A percentile compares a stretch with the other conserved stretches of the same genome.
Evolutionary conservation across 92 coral and sea anemone species (phyloP).

Genomic region (Anthopleura xanthogrammica): DNA sequence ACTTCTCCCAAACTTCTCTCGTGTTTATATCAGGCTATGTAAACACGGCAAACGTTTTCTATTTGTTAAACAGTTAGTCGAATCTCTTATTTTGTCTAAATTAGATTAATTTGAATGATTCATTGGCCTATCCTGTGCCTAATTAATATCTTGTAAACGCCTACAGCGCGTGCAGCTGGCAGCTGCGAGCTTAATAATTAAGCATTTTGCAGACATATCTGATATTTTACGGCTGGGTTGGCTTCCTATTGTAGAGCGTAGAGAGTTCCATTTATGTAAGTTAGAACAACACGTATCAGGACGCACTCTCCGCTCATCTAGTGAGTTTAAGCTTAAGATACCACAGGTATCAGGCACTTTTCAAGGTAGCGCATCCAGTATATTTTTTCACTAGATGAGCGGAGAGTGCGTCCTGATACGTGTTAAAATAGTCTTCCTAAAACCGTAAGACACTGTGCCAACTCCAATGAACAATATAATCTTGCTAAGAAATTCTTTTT

Average conservation of each 20-base stretch:
- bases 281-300: constrained; percentile 1
- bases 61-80: constrained; percentile 13
- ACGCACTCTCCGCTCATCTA: not conserved
- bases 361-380: not conserved
- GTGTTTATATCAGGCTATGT: too few relatives aligned
- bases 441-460: not conserved
- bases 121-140: not conserved
- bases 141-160: not conserved
- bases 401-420: too few relatives aligned
- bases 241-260: constrained; percentile 39
- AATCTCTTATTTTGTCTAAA: constrained; percentile 13
- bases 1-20: too few relatives aligned
- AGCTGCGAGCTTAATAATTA: not conserved
- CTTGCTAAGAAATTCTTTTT: not conserved
- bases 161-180: not conserved
- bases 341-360: constrained; percentile 4
- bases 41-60: too few relatives aligned
- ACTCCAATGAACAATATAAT: not conserved
- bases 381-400: too few relatives aligned
- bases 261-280: constrained; percentile 32
- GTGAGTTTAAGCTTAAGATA: not conserved
- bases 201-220: not conserved
- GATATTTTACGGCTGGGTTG: constrained; percentile 18
- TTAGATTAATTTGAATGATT: not conserved
- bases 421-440: not conserved